These are phyloP conservation scores for Anthonomus grandis DNA, from an alignment of 1,140 invertebrate genomes.

Conservation along the genomic window DNA sequence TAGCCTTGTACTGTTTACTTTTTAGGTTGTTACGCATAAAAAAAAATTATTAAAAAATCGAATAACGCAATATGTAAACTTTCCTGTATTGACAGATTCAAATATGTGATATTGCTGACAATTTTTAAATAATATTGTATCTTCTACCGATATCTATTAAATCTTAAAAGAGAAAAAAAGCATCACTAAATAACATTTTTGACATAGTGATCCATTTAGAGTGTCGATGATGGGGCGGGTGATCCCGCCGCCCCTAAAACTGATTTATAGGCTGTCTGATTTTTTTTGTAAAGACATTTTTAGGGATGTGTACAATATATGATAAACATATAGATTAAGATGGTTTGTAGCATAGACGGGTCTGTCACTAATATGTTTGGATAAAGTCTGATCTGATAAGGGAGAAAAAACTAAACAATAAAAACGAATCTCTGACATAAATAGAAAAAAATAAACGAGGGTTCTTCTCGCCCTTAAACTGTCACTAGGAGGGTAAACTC, in stretches of 20 bases:
- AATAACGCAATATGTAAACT: slow-evolving; percentile 39
- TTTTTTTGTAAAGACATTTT: slow-evolving; percentile 19
- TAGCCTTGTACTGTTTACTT: slow-evolving; percentile 7
- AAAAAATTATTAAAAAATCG: slow-evolving; percentile 25
- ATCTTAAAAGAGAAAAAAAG: slow-evolving; percentile 26
- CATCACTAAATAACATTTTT: too few relatives aligned
- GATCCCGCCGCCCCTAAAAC: not conserved
- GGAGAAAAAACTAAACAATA: slow-evolving; percentile 13
- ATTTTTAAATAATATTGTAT: slow-evolving; percentile 37
- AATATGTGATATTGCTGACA: slow-evolving; percentile 43
- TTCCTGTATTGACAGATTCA: slow-evolving; percentile 34
- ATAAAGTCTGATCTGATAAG: slow-evolving; percentile 33
- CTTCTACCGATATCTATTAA: slow-evolving; percentile 33
- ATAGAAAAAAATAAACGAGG: slow-evolving; percentile 5
- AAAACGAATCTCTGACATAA: slow-evolving; percentile 31
- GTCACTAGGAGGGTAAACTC: slow-evolving; percentile 46
- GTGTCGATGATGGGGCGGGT: slow-evolving; percentile 14
- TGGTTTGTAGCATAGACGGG: too few relatives aligned
- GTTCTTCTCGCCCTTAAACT: slow-evolving; percentile 10
- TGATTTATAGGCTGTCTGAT: slow-evolving; percentile 9
- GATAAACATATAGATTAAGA: slow-evolving; percentile 15
- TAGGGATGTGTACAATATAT: slow-evolving; percentile 5
- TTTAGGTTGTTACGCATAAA: slow-evolving; percentile 21
- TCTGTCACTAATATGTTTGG: slow-evolving; percentile 2
- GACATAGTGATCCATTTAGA: slow-evolving; percentile 23